These are phyloP conservation scores for Agrenia bidenticulata DNA, from an alignment of 2,888 invertebrate genomes.

Conservation along the genomic window DNA sequence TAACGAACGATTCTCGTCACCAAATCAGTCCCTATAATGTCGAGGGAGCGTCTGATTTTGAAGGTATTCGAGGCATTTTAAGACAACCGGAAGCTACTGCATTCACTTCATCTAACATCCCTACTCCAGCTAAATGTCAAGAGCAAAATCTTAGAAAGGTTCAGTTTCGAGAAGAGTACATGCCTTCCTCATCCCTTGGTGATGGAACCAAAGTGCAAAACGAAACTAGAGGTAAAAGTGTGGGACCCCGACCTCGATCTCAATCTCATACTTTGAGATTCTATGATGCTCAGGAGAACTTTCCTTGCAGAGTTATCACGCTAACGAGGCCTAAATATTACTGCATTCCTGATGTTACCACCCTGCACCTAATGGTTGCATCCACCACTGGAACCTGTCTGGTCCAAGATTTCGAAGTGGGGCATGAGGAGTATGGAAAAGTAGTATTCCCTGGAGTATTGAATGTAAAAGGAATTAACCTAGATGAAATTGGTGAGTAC, in stretches of 20 bases:
- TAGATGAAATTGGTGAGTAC: slow-evolving; percentile 75
- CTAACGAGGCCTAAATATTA: slow-evolving; percentile 28
- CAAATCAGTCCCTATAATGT: too few relatives aligned
- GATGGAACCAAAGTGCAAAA: neutral
- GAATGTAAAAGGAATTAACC: slow-evolving; percentile 78
- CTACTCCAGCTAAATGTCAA: too few relatives aligned
- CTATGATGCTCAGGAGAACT: neutral
- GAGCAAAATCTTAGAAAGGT: too few relatives aligned
- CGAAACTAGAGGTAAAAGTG: too few relatives aligned
- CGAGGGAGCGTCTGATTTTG: too few relatives aligned
- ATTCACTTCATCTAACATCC: too few relatives aligned
- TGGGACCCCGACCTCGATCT: too few relatives aligned
- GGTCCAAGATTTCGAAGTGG: slow-evolving; percentile 83
- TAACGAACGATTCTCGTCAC: neutral
- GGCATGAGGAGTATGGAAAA: slow-evolving; percentile 85
- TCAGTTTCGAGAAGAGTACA: too few relatives aligned
- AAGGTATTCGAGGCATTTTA: too few relatives aligned
- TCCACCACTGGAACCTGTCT: slow-evolving; percentile 66
- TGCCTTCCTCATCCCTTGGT: neutral
- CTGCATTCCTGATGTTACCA: slow-evolving; percentile 65
- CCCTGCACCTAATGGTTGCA: slow-evolving; percentile 70
- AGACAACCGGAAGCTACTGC: too few relatives aligned
- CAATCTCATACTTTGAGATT: neutral
- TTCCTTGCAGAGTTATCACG: slow-evolving; percentile 17
- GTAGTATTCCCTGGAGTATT: slow-evolving; percentile 81